Evolutionary conservation across 2,888 invertebrate genomes (phyloP), one percentile per base, ranked within the genome.

Genomic region (Chymomyza procnemis): DNA sequence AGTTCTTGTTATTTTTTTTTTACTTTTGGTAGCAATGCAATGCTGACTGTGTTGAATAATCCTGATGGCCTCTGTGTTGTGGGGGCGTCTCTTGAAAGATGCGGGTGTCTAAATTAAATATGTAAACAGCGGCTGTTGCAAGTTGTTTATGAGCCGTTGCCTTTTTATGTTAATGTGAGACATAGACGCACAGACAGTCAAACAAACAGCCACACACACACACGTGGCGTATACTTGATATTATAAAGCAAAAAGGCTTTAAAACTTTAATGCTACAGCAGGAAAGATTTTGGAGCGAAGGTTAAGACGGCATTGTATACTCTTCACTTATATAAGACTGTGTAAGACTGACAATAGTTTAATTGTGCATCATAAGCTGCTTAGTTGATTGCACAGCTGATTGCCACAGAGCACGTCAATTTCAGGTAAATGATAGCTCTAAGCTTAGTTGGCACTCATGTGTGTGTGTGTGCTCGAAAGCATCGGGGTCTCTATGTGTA

Each of bases 61-160:
- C 12, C 46, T 57, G 61, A 14, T 54, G 54, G 21, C 14, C n/a
- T n/a, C n/a, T 26, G 6, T 54, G 54, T 2, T 18, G 21, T 12
- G 54, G 4, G 4, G 18, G 14, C 14, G n/a, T n/a, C n/a, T n/a
- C 22, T 21, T 41, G 64, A 60, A 78, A 79, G 81, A 78, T 82
- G 85, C 62, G 76, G 70, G 60, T 73, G 67, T 72, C 61, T 66
- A 75, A 80, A 85, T 83, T 83, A 78, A 75, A 85, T 79, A 83
- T 83, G 85, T 77, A 82, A 77, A 75, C 69, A 73, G 69, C 59
- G 73, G 64, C 71, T 68, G 74, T 69, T 74, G 75, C 71, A 73
- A 63, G 56, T 57, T 71, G 74, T 68, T 72, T 76, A 70, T 71
- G 75, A 12, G 54, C 71, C 68, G 56, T 63, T 59, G 74, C 65